Conservation (phyloP, 2,797 vertebrate species). For the Amblyopsis hoosieri region DNA sequence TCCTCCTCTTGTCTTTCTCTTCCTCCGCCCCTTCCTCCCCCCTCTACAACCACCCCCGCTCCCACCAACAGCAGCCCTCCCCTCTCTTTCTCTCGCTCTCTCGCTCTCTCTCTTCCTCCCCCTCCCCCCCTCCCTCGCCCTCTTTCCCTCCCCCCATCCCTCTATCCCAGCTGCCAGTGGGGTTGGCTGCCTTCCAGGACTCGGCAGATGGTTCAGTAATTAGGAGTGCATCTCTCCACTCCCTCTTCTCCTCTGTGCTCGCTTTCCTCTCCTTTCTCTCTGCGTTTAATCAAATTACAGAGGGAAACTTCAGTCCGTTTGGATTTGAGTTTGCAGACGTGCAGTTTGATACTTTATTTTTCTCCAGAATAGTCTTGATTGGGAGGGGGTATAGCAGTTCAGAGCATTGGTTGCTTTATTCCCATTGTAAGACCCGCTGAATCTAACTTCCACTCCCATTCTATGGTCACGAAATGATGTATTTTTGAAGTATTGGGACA, state of each 20-base stretch:
- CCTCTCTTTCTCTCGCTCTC: conserved; percentile 51
- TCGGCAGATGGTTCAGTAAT: conserved; percentile 89
- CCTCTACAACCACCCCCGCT: conserved; percentile 11
- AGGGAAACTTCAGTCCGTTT: conserved; percentile 74
- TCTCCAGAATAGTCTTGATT: conserved; percentile 47
- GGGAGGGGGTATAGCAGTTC: conserved; percentile 24
- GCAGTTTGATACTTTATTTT: conserved; percentile 59
- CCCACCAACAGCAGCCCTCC: conserved; percentile 60
- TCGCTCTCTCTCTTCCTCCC: conserved; percentile 11
- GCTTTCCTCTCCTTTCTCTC: conserved; percentile 67
- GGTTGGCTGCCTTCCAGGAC: conserved; percentile 85
- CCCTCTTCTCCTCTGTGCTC: conserved; percentile 68
- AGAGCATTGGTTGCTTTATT: conserved; percentile 40
- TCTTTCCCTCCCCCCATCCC: conserved; percentile 56
- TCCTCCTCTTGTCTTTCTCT: no score
- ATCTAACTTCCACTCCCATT: conserved; percentile 32
- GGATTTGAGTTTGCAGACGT: conserved; percentile 57
- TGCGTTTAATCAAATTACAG: conserved; percentile 85
- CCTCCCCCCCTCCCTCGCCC: conserved; percentile 28
- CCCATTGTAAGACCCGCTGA: conserved; percentile 24
- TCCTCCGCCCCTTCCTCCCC: neutral
- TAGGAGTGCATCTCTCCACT: conserved; percentile 82
- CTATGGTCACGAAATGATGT: conserved; percentile 31
- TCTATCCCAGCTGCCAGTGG: conserved; percentile 84
- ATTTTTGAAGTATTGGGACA: conserved; percentile 35